phyloP scores from a whole-genome alignment of 2,888 invertebrate species.

The Campoplex capitator region DNA sequence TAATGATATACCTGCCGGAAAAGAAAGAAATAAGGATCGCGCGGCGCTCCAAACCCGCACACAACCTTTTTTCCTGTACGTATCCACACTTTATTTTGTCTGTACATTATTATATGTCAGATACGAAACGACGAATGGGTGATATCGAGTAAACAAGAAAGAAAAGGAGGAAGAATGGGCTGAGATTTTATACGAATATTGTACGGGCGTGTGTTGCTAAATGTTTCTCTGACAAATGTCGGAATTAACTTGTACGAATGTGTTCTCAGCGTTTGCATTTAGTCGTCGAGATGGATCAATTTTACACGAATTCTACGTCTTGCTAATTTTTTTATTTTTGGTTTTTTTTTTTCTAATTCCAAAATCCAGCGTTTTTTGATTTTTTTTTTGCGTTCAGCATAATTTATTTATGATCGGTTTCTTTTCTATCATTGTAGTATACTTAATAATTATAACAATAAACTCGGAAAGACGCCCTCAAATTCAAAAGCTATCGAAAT shows the following conservation, averaged over 20 bases:
- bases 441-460: constrained; percentile 34
- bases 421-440: constrained; percentile 40
- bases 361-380: neutral
- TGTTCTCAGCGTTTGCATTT: constrained; percentile 62
- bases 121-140: constrained; percentile 13
- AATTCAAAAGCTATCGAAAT: neutral
- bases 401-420: constrained; percentile 57
- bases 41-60: constrained; percentile 64
- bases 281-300: constrained; percentile 27
- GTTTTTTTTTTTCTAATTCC: neutral
- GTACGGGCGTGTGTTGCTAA: constrained; percentile 58
- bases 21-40: constrained; percentile 32
- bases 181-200: constrained; percentile 70
- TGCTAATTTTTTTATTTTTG: constrained; percentile 23
- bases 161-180: constrained; percentile 67
- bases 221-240: constrained; percentile 13
- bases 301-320: constrained; percentile 22
- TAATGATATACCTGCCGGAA: constrained; percentile 59
- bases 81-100: constrained; percentile 79
- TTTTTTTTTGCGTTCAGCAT: constrained; percentile 55
- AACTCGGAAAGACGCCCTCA: constrained; percentile 13
- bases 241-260: constrained; percentile 56
- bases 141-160: constrained; percentile 19
- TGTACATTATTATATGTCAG: constrained; percentile 77
- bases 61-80: constrained; percentile 79